Percentiles rank a stretch among this genome's conserved stretches.
Conservation (phyloP, 2,113 vertebrate species). For the Lepisosteus oculatus region DNA sequence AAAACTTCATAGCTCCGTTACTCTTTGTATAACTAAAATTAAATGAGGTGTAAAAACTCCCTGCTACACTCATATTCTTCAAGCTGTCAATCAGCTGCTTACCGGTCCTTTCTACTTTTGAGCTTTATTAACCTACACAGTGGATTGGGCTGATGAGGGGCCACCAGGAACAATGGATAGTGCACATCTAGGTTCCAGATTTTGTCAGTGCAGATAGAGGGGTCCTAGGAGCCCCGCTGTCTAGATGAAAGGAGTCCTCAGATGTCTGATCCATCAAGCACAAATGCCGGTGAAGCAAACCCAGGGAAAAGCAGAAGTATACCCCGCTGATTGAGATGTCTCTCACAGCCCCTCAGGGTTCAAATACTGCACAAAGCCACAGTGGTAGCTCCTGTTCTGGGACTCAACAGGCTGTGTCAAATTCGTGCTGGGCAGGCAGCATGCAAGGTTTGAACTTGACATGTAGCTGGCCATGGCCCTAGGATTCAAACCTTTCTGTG, state of each 20-base stretch:
- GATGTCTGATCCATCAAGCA: slow-evolving; percentile 69
- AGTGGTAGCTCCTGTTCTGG: slow-evolving; percentile 46
- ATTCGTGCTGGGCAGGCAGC: slow-evolving; percentile 65
- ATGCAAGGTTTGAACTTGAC: slow-evolving; percentile 65
- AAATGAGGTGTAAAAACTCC: slow-evolving; percentile 47
- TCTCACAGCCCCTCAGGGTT: slow-evolving; percentile 57
- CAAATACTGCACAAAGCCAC: slow-evolving; percentile 40
- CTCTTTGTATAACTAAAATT: slow-evolving; percentile 21
- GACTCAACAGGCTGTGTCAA: slow-evolving; percentile 62
- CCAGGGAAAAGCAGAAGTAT: slow-evolving; percentile 47
- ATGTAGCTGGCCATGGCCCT: slow-evolving; percentile 68
- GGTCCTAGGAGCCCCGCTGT: slow-evolving; percentile 63
- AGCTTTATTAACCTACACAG: slow-evolving; percentile 82
- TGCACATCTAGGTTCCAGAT: slow-evolving; percentile 76
- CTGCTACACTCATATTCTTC: slow-evolving; percentile 71
- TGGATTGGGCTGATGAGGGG: slow-evolving; percentile 76
- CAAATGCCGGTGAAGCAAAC: slow-evolving; percentile 51
- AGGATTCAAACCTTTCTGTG: slow-evolving; percentile 50
- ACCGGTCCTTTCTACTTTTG: slow-evolving; percentile 76
- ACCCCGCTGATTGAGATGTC: slow-evolving; percentile 91
- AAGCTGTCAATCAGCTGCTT: slow-evolving; percentile 77
- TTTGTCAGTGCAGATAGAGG: slow-evolving; percentile 72
- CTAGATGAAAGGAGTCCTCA: slow-evolving; percentile 76
- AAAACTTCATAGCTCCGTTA: slow-evolving; percentile 1
- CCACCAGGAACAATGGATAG: slow-evolving; percentile 70